Conservation (phyloP, 2,797 vertebrate species). For the Bradypodion pumilum region DNA sequence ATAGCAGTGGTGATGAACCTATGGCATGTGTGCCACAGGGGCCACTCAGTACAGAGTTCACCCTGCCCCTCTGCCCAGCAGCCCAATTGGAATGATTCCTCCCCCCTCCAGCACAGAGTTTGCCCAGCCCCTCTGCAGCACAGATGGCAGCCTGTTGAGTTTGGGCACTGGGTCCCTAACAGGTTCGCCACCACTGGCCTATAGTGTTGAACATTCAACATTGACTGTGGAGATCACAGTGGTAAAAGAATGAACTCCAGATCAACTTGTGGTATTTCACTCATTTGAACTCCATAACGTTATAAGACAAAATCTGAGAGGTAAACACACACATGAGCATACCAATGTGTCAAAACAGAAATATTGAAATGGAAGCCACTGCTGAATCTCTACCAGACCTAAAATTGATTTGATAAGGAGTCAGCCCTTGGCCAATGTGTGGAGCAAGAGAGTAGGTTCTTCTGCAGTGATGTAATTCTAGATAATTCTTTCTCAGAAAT, state of each 20-base stretch:
- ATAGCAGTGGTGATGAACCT: no score
- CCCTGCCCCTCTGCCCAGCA: no score
- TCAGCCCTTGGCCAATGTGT: constrained; percentile 1
- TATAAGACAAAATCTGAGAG: background rate
- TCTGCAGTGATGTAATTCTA: constrained; percentile 5
- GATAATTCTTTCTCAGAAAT: background rate
- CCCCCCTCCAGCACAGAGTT: no score
- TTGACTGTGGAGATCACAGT: background rate
- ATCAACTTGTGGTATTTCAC: background rate
- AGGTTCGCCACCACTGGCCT: no score
- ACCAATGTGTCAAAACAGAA: no score
- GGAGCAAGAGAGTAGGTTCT: constrained; percentile 26
- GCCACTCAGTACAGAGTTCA: no score
- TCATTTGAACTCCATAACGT: background rate
- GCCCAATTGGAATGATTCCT: no score
- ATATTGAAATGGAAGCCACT: background rate
- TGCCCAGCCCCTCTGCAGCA: no score
- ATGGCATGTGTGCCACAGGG: no score
- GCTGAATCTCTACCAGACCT: constrained; percentile 20
- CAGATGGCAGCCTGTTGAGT: no score
- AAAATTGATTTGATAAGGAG: constrained; percentile 39
- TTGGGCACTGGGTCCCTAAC: no score
- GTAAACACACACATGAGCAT: background rate
- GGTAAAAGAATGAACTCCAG: background rate
- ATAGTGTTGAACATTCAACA: background rate